phyloP scores from a whole-genome alignment of 2,797 vertebrate genomes.

The Sphenopsis melanotis region DNA sequence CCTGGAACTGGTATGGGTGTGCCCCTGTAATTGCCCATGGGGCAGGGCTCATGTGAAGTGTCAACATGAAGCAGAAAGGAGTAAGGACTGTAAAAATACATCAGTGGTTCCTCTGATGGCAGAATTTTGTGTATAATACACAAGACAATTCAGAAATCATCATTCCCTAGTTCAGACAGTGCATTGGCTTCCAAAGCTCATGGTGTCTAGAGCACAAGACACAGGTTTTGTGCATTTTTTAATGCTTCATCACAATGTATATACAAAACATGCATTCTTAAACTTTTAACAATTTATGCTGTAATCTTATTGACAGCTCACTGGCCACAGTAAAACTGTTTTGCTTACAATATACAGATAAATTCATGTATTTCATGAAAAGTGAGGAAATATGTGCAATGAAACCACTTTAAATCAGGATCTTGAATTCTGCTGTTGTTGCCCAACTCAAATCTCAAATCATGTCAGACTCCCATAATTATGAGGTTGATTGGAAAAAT shows the following conservation, averaged over 20 bases:
- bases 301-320: not conserved
- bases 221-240: not conserved
- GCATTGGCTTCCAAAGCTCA: accelerated
- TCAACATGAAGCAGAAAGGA: not conserved
- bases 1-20: not conserved
- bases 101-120: not conserved
- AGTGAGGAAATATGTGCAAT: accelerated
- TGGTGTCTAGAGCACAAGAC: not conserved
- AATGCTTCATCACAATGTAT: not conserved
- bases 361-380: not conserved
- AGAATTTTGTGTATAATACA: not conserved
- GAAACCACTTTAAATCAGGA: not conserved
- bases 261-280: accelerated
- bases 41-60: not conserved
- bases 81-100: not conserved
- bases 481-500: not conserved
- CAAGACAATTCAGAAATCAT: not conserved
- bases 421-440: not conserved
- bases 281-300: not conserved
- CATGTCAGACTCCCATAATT: not conserved
- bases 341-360: not conserved
- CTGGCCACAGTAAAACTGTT: not conserved
- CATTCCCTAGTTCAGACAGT: not conserved
- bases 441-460: not conserved
- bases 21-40: not conserved